Evolutionary conservation across 1,140 invertebrate species (phyloP), one percentile per base, ranked within the genome.

Genomic region (Aphis gossypii): DNA sequence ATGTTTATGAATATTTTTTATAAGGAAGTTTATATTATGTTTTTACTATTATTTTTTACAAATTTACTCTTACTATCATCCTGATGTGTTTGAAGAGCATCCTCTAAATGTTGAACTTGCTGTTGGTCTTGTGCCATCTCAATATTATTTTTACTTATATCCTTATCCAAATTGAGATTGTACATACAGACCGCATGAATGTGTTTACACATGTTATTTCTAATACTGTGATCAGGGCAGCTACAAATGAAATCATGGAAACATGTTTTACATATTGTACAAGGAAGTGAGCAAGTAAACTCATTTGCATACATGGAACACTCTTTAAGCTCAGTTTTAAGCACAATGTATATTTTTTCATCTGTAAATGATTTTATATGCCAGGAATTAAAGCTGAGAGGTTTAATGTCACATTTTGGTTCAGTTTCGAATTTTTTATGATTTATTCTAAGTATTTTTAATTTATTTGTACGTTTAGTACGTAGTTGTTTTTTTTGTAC

Each of bases 181-280:
- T 60, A 60, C 68, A 60, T 86, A 41, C 44, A 54, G 30, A 93
- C 87, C 87, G 89, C 54, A 68, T 93, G 93, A 89, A 93, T 93
- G 35, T 93, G 93, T 38, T 93, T 93, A 68, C 93, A 93, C 93
- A 93, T 93, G n/a, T 93, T 93, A 90, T 76, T 56, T 90, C 76
- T 88, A 20, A 89, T 88, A n/a, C 51, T 25, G 38, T 93, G 60
- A 93, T 93, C 93, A 46, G 41, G 21, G 88, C 93, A 93, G 5
- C 84, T 68, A 87, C 93, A 93, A 54, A 60, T 87, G 56, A 60
- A 93, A 30, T 93, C 54, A 90, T 93, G 93, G 35, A 93, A 38
- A 87, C 93, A 93, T n/a, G 51, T 46, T 9, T 90, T 87, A 48
- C 93, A 93, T 35, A 89, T 56, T n/a, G n/a, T 89, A 48, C 93